These are phyloP conservation scores for Astropecten irregularis DNA, from an alignment of 53 echinoderm and acorn worm species.

Conservation along the genomic window DNA sequence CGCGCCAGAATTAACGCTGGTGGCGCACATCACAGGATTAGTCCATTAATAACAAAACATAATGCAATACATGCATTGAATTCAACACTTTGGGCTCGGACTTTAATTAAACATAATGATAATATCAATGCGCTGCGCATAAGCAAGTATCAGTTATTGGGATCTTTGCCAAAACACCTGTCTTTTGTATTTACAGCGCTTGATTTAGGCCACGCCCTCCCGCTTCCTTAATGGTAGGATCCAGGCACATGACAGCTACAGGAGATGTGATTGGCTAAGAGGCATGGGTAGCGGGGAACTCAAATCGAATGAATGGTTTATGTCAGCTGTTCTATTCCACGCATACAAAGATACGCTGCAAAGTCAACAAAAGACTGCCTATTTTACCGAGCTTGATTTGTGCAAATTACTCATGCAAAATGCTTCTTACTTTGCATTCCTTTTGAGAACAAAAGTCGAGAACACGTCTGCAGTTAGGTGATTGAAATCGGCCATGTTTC, in stretches of 20 bases:
- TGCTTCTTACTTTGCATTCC: conserved; percentile 14
- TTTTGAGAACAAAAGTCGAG: background rate
- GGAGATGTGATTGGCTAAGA: conserved; percentile 7
- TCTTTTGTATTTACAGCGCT: background rate
- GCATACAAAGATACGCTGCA: conserved; percentile 37
- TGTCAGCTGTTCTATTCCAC: conserved; percentile 55
- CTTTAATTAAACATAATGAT: too few species aligned
- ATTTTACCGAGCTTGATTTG: conserved; percentile 14
- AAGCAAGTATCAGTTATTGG: background rate
- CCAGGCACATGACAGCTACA: conserved; percentile 5
- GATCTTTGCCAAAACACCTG: conserved; percentile 46
- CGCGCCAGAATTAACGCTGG: too few species aligned
- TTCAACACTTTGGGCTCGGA: too few species aligned
- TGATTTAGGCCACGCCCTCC: conserved; percentile 44
- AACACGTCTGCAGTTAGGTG: background rate
- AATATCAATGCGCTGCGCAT: too few species aligned
- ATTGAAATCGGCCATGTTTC: background rate
- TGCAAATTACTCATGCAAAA: conserved; percentile 25
- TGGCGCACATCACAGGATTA: too few species aligned
- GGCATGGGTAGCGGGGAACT: conserved; percentile 59
- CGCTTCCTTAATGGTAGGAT: conserved; percentile 27
- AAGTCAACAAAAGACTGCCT: conserved; percentile 39
- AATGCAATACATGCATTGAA: too few species aligned
- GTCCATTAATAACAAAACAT: too few species aligned
- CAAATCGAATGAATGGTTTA: conserved; percentile 65